Base-by-base conservation (phyloP, 2,113 vertebrate genomes). In the Strix uralensis region DNA sequence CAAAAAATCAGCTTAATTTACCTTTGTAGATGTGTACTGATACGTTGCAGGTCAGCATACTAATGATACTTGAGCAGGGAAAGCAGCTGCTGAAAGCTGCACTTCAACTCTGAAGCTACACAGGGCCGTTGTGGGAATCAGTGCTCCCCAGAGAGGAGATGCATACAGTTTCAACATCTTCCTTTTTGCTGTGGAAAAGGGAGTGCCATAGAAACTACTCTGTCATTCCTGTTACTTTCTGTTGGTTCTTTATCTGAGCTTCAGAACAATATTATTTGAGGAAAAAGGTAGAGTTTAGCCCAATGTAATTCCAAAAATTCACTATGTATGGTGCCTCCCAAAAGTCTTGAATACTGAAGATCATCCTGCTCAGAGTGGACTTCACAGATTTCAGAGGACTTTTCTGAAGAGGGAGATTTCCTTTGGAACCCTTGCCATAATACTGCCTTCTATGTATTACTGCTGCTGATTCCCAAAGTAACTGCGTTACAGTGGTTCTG, bases 41-140 rank as follows among this genome's bases (percentile, higher is more conserved):
- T 22, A 21, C 2, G 13, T 27, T 46, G 61, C 47, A 74, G 47
- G 25, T 51, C 0, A 2, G 36, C 0, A 0, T 46, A 14, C 29
- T 51, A 62, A 69, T 40, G 42, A 7, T 20, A 5, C 67, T 16
- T 10, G 20, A 58, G 36, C 10, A 51, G 17, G 12, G 17, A 36
- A 55, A 57, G 29, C 1, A 1, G 27, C 16, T 78, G 62, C 25
- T 44, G 19, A 36, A 71, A 55, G 57, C 12, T 61, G 47, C 4
- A 5, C 20, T 54, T 77, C 30, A 42, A 78, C n/a, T 20, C 46
- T 81, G 58, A 66, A 72, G 25, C 63, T 66, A 32, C 47, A 47
- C 11, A 7, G 20, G 21, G 11, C 25, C 17, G 3, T 44, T 15
- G 18, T 3, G 27, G 26, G 69, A 55, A 30, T 26, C 14, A 8